Evolutionary conservation across 2,797 vertebrate species (phyloP).

Genomic region (Urosaurus nigricauda): DNA sequence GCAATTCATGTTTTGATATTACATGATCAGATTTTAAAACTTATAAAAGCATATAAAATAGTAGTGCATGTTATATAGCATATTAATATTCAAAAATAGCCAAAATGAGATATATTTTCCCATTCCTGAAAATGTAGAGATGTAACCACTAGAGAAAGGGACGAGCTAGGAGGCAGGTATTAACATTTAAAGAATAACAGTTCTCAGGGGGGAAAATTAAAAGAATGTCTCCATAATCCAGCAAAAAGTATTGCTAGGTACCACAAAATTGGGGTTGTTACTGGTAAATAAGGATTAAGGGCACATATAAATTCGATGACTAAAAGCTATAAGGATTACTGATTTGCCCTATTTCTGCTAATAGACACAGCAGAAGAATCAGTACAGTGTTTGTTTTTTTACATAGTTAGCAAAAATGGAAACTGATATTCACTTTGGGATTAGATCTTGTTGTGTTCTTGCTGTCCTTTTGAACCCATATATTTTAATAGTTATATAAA

Average conservation of each 20-base stretch:
- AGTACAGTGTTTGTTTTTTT: not conserved
- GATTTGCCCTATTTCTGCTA: not conserved
- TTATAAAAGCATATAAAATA: not conserved
- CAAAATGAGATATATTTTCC: not conserved
- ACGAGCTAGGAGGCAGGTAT: too few relatives aligned
- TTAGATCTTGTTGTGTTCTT: not conserved
- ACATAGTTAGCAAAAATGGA: not conserved
- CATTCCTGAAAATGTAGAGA: not conserved
- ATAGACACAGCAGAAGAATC: not conserved
- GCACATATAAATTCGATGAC: not conserved
- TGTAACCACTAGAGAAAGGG: not conserved
- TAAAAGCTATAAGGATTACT: not conserved
- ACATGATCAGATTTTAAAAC: too few relatives aligned
- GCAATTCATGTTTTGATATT: too few relatives aligned
- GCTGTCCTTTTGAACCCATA: not conserved
- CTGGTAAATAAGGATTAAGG: not conserved
- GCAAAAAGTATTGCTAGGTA: not conserved
- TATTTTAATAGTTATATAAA: not conserved
- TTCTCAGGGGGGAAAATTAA: not conserved
- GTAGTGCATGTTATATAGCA: not conserved
- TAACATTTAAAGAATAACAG: too few relatives aligned
- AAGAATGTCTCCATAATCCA: not conserved
- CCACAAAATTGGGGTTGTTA: not conserved
- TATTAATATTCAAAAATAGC: not conserved
- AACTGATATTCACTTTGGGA: not conserved